Percentiles rank a stretch among this genome's conserved stretches.
Evolutionary conservation across 2,113 vertebrate genomes (phyloP).

Genomic region (Heliornis fulica): DNA sequence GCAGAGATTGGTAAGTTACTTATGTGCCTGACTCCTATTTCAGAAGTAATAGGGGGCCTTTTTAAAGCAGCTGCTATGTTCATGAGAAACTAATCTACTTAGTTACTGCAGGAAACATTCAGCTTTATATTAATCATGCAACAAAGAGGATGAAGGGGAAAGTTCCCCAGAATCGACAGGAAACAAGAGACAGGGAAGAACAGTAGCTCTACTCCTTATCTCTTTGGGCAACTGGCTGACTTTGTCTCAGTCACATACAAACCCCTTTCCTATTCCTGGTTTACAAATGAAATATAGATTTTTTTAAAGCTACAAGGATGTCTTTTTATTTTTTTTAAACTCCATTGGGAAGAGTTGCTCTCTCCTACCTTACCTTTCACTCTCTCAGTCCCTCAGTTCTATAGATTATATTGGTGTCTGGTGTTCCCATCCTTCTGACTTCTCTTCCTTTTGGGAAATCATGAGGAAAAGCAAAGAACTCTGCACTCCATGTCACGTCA

Average conservation of each 20-base stretch:
- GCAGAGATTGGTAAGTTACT: not conserved
- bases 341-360: not conserved
- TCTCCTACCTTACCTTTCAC: not conserved
- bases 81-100: constrained; percentile 46
- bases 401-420: not conserved
- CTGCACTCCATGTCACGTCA: not conserved
- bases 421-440: not conserved
- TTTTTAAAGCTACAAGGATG: not conserved
- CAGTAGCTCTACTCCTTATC: not conserved
- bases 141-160: constrained; percentile 8
- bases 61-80: constrained; percentile 21
- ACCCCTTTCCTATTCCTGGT: not conserved
- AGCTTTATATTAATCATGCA: constrained; percentile 31
- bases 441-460: not conserved
- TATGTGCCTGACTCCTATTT: constrained; percentile 26
- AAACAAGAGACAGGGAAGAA: not conserved
- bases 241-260: no score
- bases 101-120: constrained; percentile 15
- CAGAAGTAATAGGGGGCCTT: not conserved
- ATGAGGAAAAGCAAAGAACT: not conserved
- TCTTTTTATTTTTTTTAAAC: not conserved
- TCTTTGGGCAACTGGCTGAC: not conserved
- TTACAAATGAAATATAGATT: not conserved
- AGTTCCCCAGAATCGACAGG: not conserved
- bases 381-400: not conserved